phyloP scores from a whole-genome alignment of 2,888 invertebrate genomes.

The Schizotus pectinicornis region DNA sequence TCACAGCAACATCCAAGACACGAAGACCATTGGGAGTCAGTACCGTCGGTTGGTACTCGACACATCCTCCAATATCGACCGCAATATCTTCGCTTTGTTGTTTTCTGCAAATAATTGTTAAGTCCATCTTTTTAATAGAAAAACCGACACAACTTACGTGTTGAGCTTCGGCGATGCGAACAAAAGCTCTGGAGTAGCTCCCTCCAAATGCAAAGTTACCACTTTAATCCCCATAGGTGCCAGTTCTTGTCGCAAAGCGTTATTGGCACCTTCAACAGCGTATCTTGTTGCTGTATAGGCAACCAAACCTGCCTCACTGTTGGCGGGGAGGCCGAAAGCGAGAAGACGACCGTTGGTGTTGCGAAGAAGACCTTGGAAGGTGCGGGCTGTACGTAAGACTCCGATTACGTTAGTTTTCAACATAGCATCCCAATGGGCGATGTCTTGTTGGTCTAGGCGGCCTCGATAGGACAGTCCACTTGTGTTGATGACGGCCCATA shows the following conservation, averaged over 20 bases:
- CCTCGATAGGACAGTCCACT: constrained; percentile 79
- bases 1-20: constrained; percentile 52
- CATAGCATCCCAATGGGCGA: constrained; percentile 73
- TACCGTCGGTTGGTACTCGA: constrained; percentile 53
- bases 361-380: constrained; percentile 76
- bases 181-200: constrained; percentile 68
- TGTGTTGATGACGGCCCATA: constrained; percentile 85
- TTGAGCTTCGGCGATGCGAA: constrained; percentile 69
- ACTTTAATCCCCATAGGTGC: constrained; percentile 75
- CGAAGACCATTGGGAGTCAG: constrained; percentile 48
- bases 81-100: constrained; percentile 47
- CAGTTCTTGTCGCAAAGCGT: constrained; percentile 73
- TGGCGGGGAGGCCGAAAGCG: constrained; percentile 68
- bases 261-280: constrained; percentile 82
- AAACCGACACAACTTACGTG: constrained; percentile 49
- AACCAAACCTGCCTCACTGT: constrained; percentile 61
- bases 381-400: constrained; percentile 74
- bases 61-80: constrained; percentile 49
- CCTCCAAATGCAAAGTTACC: constrained; percentile 75
- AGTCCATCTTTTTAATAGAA: neutral
- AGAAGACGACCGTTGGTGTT: constrained; percentile 71
- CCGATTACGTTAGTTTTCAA: constrained; percentile 75
- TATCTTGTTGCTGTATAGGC: constrained; percentile 64
- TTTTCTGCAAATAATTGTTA: constrained; percentile 41
- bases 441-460: constrained; percentile 71